Evolutionary conservation across 35 echinoderm and acorn worm genomes (phyloP), one percentile per base, ranked within the genome.

Genomic region (Acanthaster planci): DNA sequence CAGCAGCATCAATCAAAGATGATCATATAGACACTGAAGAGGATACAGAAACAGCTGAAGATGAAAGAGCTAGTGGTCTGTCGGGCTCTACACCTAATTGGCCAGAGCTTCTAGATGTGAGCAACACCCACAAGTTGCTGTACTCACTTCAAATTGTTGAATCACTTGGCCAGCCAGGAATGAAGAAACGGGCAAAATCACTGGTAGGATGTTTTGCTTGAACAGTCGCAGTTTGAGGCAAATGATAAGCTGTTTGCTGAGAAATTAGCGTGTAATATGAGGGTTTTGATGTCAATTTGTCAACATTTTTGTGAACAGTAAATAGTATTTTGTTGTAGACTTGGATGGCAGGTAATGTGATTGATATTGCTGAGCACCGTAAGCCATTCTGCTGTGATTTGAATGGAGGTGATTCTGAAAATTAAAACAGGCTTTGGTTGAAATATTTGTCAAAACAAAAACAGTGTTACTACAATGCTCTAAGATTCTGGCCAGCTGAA

Each of bases 141-240:
- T 94, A 94, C 44, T 94, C 92, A 22, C 84, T 90, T 27, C 92
- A 94, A 38, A 94, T 94, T 38, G 81, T 94, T 18, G 92, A 94
- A 79, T 77, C 92, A 6, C 42, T 94, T 7, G 87, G 87, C 44
- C 87, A 94, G 47, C 87, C 92, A 51, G 22, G 60, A 29, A 80
- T 55, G 57, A 81, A 88, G 78, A 56, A 89, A 60, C 81, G 92
- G 5, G 84, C 60, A 9, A 93, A 93, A 59, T 93, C 92, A 31
- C 21, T 89, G 87, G 92, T 94, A 87, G 78, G 91, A 21, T 6
- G 56, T 79, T 34, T 60, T 29, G 40, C 23, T 18, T 86, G 27
- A 60, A 1, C 21, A 60, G 9, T 75, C 15, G 14, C 5, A 79
- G 32, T 79, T 67, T 67, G 42, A 47, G 42, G 12, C 12, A 47